Evolutionary conservation across 2,888 invertebrate genomes (phyloP), one percentile per base, ranked within the genome.

Genomic region (Trachelus tabidus): DNA sequence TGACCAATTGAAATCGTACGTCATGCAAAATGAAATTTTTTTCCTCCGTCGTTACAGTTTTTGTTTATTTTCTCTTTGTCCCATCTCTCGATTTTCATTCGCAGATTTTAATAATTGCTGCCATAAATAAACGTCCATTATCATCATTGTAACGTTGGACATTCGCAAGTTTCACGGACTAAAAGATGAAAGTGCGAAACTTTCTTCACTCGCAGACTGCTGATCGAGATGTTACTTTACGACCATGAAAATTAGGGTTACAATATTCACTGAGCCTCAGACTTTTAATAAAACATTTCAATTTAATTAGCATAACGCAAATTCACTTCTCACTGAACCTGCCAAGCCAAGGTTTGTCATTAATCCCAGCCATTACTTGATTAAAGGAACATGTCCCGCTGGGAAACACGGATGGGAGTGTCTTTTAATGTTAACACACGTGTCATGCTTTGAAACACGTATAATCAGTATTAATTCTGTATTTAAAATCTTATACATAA

Each of bases 291-390:
- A 73, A 40, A 34, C 75, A 77, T 77, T 77, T 71, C 75, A 69
- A 75, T 77, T 77, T 69, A 77, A 77, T 77, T 77, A 77, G 75
- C 75, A 71, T 40, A 34, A 23, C 34, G 34, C 71, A 34, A 34
- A 12, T 71, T 56, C 71, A 40, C 40, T 75, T 77, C 56, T 56
- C 75, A 75, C 40, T 75, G 34, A 75, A 30, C 75, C 40, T n/a
- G 68, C 37, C 30, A 30, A 71, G 71, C 34, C 31, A 71, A 68
- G 34, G 76, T 35, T 37, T 33, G 31, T 82, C 81, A 82, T 81
- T 84, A 79, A 82, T 80, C 73, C 76, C 73, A 73, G 79, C 85
- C 86, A 87, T 87, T 87, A 87, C 86, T 82, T 86, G 84, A 87
- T 87, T 87, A 85, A 83, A 79, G 75, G 77, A 77, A 79, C 75